Conservation (phyloP, 2,888 invertebrate species). For the Drosophila anomelani region DNA sequence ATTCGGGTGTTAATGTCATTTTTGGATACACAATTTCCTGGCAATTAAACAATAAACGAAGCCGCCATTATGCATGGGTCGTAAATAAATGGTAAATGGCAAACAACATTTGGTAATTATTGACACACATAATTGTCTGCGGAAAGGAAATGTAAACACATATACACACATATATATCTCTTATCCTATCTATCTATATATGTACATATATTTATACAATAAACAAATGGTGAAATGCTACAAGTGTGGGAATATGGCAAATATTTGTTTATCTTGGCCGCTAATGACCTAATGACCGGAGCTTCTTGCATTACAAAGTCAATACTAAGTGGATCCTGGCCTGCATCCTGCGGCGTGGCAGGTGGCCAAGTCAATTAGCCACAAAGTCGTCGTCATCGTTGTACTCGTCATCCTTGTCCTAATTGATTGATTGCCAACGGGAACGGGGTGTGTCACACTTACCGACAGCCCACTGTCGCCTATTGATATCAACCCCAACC, state of each 20-base stretch:
- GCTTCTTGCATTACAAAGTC: slow-evolving; percentile 37
- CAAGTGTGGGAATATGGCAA: neutral
- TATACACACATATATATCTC: neutral
- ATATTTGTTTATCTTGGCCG: slow-evolving; percentile 6
- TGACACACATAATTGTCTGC: slow-evolving; percentile 52
- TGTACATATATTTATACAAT: neutral
- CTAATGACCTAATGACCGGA: slow-evolving; percentile 41
- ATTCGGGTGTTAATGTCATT: slow-evolving; percentile 22
- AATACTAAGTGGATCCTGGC: slow-evolving; percentile 4
- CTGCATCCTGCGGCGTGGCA: slow-evolving; percentile 24
- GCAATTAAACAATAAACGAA: slow-evolving; percentile 28
- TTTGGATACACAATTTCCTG: slow-evolving; percentile 1
- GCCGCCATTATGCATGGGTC: neutral
- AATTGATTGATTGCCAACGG: slow-evolving; percentile 39
- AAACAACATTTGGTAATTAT: slow-evolving; percentile 45
- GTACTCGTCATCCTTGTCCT: slow-evolving; percentile 3
- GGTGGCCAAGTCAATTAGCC: slow-evolving; percentile 24
- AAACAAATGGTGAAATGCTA: slow-evolving; percentile 28
- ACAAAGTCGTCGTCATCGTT: neutral
- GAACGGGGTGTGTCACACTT: slow-evolving; percentile 29
- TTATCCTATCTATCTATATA: neutral
- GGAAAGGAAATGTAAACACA: slow-evolving; percentile 1
- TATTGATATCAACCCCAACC: slow-evolving; percentile 24
- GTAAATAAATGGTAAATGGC: slow-evolving; percentile 19
- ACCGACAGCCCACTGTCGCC: slow-evolving; percentile 24